phyloP scores from a whole-genome alignment of 2,797 vertebrate genomes.

The Knipowitschia caucasica region DNA sequence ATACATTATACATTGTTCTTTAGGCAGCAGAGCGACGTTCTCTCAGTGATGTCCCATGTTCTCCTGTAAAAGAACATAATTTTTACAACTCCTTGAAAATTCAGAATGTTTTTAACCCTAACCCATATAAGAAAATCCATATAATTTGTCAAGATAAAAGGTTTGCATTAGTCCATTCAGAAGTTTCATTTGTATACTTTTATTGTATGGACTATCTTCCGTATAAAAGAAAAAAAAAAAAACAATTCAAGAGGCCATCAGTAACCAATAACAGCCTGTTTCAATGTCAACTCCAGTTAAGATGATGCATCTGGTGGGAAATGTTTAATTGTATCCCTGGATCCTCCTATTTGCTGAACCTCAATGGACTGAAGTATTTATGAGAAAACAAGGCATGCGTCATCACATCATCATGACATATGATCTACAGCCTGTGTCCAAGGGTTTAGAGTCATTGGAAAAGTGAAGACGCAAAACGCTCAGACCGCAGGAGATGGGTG shows the following conservation, averaged over 20 bases:
- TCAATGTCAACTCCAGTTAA: slow-evolving; percentile 44
- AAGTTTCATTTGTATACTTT: too few relatives aligned
- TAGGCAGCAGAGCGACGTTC: too few relatives aligned
- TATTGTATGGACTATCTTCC: too few relatives aligned
- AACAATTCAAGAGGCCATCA: neutral
- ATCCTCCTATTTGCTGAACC: slow-evolving; percentile 13
- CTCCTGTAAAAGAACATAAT: too few relatives aligned
- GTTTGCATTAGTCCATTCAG: too few relatives aligned
- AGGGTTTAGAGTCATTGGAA: slow-evolving; percentile 5
- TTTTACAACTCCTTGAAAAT: too few relatives aligned
- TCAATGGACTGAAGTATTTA: slow-evolving; percentile 15
- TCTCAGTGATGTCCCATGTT: too few relatives aligned
- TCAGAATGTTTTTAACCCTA: too few relatives aligned
- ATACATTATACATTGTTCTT: too few relatives aligned
- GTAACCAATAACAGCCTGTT: slow-evolving; percentile 56
- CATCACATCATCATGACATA: neutral
- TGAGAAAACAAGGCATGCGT: slow-evolving; percentile 5
- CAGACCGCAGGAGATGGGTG: slow-evolving; percentile 36
- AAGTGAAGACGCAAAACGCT: slow-evolving; percentile 21
- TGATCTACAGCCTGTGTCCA: slow-evolving; percentile 13
- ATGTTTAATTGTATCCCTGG: slow-evolving; percentile 25
- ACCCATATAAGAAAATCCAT: too few relatives aligned
- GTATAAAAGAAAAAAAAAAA: neutral
- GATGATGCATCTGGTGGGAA: slow-evolving; percentile 41
- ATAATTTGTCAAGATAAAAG: too few relatives aligned